phyloP scores from a whole-genome alignment of 2,113 vertebrate genomes.

The Sinocyclocheilus anshuiensis region DNA sequence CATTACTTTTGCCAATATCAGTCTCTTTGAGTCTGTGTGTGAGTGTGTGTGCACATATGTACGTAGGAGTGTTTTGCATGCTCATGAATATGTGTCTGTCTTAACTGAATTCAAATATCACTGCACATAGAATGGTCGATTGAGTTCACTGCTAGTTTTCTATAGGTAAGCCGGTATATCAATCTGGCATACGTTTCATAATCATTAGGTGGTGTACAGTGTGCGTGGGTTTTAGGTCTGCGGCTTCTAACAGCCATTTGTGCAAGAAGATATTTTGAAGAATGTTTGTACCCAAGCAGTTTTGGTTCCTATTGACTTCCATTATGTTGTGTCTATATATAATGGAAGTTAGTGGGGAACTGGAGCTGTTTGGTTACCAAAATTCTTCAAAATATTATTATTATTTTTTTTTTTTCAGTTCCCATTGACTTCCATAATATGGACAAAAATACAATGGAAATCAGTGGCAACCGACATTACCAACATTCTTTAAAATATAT shows the following conservation, averaged over 20 bases:
- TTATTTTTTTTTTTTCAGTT: too few relatives aligned
- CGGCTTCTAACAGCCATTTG: background rate
- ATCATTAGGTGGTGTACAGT: background rate
- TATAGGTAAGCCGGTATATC: background rate
- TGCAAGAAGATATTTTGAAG: background rate
- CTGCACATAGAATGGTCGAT: background rate
- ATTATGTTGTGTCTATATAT: too few relatives aligned
- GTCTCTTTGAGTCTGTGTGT: background rate
- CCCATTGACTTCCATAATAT: too few relatives aligned
- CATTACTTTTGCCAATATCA: background rate
- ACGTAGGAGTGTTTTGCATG: background rate
- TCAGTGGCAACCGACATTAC: too few relatives aligned
- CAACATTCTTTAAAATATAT: too few relatives aligned
- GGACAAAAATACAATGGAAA: too few relatives aligned
- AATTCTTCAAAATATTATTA: too few relatives aligned
- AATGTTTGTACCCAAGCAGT: too few relatives aligned
- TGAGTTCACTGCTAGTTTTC: slow-evolving; percentile 7
- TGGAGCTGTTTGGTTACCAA: too few relatives aligned
- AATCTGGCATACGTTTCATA: background rate
- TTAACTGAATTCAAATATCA: slow-evolving; percentile 45
- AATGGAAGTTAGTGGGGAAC: too few relatives aligned
- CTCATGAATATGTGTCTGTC: background rate
- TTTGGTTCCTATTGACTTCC: too few relatives aligned
- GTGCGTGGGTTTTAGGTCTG: background rate
- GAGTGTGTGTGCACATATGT: background rate